Evolutionary conservation across 2,888 invertebrate genomes (phyloP), one percentile per base, ranked within the genome.

Genomic region (Morinoia aosen): DNA sequence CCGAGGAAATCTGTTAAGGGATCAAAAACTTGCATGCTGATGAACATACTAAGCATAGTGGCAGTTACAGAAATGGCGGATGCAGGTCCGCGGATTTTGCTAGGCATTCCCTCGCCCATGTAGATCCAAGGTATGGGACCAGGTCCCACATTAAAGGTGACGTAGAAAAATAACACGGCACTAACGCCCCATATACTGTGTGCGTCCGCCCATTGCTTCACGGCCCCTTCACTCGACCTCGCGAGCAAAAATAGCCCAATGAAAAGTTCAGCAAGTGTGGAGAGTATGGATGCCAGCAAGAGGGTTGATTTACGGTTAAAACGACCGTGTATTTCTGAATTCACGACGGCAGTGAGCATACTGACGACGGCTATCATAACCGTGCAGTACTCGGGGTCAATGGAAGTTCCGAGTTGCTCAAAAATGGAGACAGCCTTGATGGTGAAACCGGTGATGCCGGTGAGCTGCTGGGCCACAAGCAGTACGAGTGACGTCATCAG

Each of bases 101-200:
- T 96, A 48, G 96, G 96, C 40, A 96, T 95, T 8, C 96, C 96
- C 48, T 96, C 96, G 8, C 95, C 96, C 57, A 96, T 93, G 96
- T 96, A 96, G 40, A 96, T 95, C 96, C 95, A 96, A 19, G 96
- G 96, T 56, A 96, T 91, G 12, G 96, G 96, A 11, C 96, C 96
- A 95, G 95, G 96, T 16, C 96, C 96, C 39, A 96, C 33, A 58
- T 94, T 88, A 39, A 96, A 96, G 33, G 93, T 58, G 14, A 96
- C 56, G 57, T 96, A 96, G 95, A 96, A 96, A 64, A 96, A 56
- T 58, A 96, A n/a, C 25, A 96, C 91, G n/a, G 95, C 95, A 25
- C 88, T 39, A 25, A 95, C 40, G 11, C 96, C 96, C 40, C 95
- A 93, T 2, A 33, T 11, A 57, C 93, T 93, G 57, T 93, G 14